These are phyloP conservation scores for Lathamus discolor DNA, from an alignment of 2,113 vertebrate species.

Conservation along the genomic window DNA sequence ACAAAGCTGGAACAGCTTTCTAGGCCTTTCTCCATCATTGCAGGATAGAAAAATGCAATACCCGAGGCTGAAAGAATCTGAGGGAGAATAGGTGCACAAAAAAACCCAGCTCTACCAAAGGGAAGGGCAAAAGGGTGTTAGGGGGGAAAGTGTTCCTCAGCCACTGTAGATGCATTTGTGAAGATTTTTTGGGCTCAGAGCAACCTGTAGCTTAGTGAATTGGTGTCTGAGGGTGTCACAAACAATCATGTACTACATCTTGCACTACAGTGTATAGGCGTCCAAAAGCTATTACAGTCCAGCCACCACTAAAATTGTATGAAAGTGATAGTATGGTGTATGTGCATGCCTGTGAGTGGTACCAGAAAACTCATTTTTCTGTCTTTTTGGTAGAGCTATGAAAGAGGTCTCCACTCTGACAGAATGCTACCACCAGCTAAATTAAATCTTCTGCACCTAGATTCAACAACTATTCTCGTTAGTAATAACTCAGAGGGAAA, in stretches of 20 bases:
- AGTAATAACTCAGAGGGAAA: slow-evolving; percentile 46
- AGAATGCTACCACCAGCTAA: slow-evolving; percentile 58
- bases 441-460: slow-evolving; percentile 59
- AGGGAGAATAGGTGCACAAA: background rate
- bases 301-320: slow-evolving; percentile 61
- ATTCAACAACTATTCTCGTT: slow-evolving; percentile 6
- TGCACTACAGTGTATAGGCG: slow-evolving; percentile 49
- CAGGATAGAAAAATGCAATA: background rate
- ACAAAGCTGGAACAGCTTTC: background rate
- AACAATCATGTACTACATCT: slow-evolving; percentile 75
- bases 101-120: background rate
- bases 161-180: slow-evolving; percentile 58
- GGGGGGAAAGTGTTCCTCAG: background rate
- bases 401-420: background rate
- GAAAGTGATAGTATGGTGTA: slow-evolving; percentile 52
- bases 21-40: background rate
- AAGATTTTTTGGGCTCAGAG: slow-evolving; percentile 70
- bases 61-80: slow-evolving; percentile 4
- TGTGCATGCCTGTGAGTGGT: background rate
- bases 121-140: background rate
- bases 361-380: slow-evolving; percentile 54
- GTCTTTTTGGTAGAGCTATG: slow-evolving; percentile 40
- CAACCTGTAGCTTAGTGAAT: slow-evolving; percentile 75
- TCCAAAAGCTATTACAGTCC: slow-evolving; percentile 74
- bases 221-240: slow-evolving; percentile 77